Evolutionary conservation across 2,797 vertebrate species (phyloP).

Genomic region (Clarias laeviceps): DNA sequence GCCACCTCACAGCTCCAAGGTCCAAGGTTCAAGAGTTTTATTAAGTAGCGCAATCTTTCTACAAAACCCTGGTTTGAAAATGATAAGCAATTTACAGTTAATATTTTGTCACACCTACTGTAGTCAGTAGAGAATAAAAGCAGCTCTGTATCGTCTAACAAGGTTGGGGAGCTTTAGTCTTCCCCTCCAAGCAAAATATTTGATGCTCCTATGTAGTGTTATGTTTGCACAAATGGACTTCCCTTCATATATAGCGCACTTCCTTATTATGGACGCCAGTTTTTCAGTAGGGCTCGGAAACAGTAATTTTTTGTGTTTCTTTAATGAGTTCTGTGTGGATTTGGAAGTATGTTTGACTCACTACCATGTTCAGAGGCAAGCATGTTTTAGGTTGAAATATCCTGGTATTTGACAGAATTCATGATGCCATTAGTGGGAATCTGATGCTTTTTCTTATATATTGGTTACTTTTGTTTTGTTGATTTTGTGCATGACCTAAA

Average conservation of each 20-base stretch:
- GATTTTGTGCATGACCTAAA: background rate
- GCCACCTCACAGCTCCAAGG: conserved; percentile 13
- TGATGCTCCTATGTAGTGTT: background rate
- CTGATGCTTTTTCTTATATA: background rate
- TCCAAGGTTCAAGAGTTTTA: background rate
- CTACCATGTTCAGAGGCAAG: background rate
- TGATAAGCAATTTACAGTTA: background rate
- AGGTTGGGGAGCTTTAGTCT: background rate
- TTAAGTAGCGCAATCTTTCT: background rate
- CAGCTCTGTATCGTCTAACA: background rate
- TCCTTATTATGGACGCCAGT: background rate
- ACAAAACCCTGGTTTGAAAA: background rate
- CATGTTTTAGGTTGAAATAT: background rate
- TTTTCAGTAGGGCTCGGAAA: background rate
- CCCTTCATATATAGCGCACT: background rate
- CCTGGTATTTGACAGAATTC: background rate
- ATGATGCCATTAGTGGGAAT: background rate
- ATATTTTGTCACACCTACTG: too few relatives aligned
- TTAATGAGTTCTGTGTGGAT: background rate
- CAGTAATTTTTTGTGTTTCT: background rate
- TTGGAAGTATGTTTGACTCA: background rate
- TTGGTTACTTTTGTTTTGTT: background rate
- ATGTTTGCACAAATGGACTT: background rate
- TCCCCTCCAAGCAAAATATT: background rate
- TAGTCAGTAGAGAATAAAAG: background rate